These are phyloP conservation scores for Semnopithecus entellus DNA, from an alignment of 2,113 vertebrate species.

Conservation along the genomic window DNA sequence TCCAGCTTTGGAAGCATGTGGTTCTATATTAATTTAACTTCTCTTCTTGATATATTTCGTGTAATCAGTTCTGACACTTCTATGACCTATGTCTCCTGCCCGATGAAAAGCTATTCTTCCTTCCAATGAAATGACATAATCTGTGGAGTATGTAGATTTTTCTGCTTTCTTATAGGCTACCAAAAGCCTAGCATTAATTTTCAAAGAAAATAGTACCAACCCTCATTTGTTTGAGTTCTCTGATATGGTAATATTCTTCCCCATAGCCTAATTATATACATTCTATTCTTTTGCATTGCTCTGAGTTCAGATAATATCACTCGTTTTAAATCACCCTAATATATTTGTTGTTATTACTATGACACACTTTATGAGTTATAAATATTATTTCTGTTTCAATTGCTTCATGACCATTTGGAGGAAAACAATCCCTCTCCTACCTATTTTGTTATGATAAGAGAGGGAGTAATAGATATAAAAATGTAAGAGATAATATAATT, in stretches of 20 bases:
- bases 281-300: not conserved
- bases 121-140: not conserved
- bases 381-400: constrained; percentile 10
- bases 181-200: not conserved
- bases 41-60: not conserved
- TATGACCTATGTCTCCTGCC: not conserved
- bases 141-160: not conserved
- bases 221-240: not conserved
- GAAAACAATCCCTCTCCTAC: not conserved
- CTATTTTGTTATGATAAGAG: not conserved
- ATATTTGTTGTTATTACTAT: not conserved
- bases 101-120: not conserved
- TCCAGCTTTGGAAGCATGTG: not conserved
- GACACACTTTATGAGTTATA: not conserved
- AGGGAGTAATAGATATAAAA: not conserved
- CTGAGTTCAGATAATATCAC: not conserved
- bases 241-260: not conserved
- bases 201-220: not conserved
- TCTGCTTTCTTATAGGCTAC: not conserved
- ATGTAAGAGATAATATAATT: not conserved
- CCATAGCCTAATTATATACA: not conserved
- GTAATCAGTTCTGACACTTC: not conserved
- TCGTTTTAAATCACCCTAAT: not conserved
- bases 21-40: not conserved
- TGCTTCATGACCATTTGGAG: not conserved